Base-by-base conservation (phyloP, 2,888 invertebrate genomes). In the Orchesellides sinensis region DNA sequence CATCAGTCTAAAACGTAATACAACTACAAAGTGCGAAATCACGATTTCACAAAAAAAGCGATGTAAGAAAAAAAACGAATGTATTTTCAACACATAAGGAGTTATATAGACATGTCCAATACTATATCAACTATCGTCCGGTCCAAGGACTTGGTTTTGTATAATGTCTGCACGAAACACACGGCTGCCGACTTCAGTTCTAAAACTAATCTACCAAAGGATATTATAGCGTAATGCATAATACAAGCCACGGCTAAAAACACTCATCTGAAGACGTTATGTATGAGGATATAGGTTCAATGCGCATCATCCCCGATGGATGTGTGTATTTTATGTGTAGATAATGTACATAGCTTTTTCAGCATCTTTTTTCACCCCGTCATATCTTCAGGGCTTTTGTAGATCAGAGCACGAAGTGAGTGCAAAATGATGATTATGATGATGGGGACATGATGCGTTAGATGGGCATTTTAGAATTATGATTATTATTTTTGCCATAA, bases 1-100 rank as follows among this genome's bases (percentile, higher is more conserved):
- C 59, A 40, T 29, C 12, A 40, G 12, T 40, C 21, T 35, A 29
- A 21, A 63, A 23, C 56, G 74, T 81, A 68, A 74, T 81, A 56
- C 68, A 75, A 56, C 61, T 84, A 79, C 78, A 83, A 85, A 85
- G 80, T 85, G 85, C 85, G 72, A 83, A 83, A 85, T 85, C 85
- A 85, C 85, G 85, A 83, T 83, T 83, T 83, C 68, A 69, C 68
- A 84, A 78, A 84, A 78, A 75, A 56, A 29, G 21, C 52, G 29
- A 56, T 61, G 25, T 25, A 70, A 78, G 40, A 79, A 59, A n/a
- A 40, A 68, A 68, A 12, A 25, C 27, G 56, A 17, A 40, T 40
- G 40, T 40, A 40, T 40, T 2, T 40, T 10, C 40, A 14, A 8
- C 32, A 32, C 40, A n/a, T n/a, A n/a, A n/a, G n/a, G n/a, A n/a